A percentile compares a stretch with the other conserved stretches of the same genome.
phyloP scores from a whole-genome alignment of 2,113 vertebrate genomes.

The Nettapus auritus region DNA sequence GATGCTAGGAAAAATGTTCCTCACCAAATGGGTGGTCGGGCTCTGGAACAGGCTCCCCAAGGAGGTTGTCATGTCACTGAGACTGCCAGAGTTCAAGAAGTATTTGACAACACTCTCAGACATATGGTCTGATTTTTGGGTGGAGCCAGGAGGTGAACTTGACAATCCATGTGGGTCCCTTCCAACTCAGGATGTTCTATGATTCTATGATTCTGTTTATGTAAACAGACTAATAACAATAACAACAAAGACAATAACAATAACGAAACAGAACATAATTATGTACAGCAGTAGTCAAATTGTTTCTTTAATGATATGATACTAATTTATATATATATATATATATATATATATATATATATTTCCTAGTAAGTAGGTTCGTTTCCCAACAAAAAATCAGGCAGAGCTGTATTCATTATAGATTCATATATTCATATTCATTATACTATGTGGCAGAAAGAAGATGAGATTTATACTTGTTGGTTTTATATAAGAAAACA shows the following conservation, averaged over 20 bases:
- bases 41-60: too few species aligned
- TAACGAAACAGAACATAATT: rapidly evolving
- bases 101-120: too few species aligned
- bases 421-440: background rate
- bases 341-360: too few species aligned
- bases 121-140: too few species aligned
- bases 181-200: too few species aligned
- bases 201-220: background rate
- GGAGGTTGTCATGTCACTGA: too few species aligned
- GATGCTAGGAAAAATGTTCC: too few species aligned
- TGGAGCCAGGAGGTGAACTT: too few species aligned
- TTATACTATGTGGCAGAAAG: background rate
- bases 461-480: background rate
- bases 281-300: background rate
- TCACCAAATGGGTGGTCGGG: too few species aligned
- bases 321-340: background rate
- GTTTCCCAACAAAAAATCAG: background rate
- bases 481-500: background rate
- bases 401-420: background rate
- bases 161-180: too few species aligned
- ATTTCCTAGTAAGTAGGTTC: background rate
- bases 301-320: background rate
- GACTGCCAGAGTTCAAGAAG: too few species aligned
- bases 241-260: background rate
- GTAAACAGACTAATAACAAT: background rate